phyloP scores from a whole-genome alignment of 2,113 vertebrate genomes.

The Romanogobio albipinnatus region DNA sequence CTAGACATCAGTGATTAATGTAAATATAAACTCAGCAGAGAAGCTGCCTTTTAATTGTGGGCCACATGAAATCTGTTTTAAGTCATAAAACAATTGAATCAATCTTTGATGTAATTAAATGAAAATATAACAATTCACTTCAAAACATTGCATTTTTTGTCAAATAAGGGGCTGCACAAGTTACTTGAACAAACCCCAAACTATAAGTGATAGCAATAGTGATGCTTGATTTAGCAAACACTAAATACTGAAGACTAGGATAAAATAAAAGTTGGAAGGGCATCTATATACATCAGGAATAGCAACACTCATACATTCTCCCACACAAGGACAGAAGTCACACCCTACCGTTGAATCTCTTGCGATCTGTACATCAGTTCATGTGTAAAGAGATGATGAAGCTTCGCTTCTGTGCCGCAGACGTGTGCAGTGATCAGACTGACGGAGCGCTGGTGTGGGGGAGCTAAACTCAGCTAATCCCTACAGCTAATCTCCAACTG shows the following conservation, averaged over 20 bases:
- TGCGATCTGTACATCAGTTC: background rate
- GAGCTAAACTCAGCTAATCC: constrained; percentile 50
- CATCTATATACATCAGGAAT: background rate
- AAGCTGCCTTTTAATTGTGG: too few species aligned
- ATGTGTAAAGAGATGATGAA: background rate
- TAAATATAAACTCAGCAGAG: too few species aligned
- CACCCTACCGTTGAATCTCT: background rate
- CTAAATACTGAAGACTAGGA: background rate
- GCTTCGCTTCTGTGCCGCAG: background rate
- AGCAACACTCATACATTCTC: background rate
- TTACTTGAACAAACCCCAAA: too few species aligned
- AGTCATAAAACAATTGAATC: too few species aligned
- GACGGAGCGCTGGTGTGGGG: constrained; percentile 1
- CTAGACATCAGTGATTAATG: too few species aligned
- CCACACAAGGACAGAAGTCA: background rate
- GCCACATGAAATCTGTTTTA: too few species aligned
- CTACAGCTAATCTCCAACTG: constrained; percentile 72
- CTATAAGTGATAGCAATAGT: background rate
- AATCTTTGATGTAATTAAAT: too few species aligned
- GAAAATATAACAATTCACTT: too few species aligned
- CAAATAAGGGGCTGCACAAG: too few species aligned
- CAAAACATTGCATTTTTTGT: too few species aligned
- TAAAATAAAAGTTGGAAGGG: background rate
- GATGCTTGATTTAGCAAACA: background rate
- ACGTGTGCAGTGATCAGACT: constrained; percentile 14